A percentile compares a stretch with the other conserved stretches of the same genome.
phyloP scores from a whole-genome alignment of 2,113 vertebrate genomes.

The Tragelaphus scriptus region DNA sequence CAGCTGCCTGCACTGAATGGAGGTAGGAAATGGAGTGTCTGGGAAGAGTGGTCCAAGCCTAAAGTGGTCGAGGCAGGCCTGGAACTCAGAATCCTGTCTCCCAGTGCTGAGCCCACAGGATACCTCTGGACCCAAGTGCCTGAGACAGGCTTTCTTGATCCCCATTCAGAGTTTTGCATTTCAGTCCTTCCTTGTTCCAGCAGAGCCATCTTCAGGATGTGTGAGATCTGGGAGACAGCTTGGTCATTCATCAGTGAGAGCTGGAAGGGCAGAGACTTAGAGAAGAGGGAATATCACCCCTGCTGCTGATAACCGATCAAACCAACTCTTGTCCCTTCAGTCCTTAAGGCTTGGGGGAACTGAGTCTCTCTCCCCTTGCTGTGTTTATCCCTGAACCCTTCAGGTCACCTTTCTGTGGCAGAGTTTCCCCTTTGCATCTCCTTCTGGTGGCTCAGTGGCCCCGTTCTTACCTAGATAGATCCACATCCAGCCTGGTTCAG shows the following conservation, averaged over 20 bases:
- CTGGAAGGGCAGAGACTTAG: not conserved
- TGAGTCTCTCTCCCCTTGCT: not conserved
- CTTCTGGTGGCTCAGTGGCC: not conserved
- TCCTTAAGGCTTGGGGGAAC: not conserved
- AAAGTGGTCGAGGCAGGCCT: not conserved
- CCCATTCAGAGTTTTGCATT: not conserved
- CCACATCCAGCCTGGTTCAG: not conserved
- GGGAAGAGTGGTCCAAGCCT: not conserved
- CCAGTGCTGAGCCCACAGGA: not conserved
- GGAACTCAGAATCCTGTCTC: not conserved
- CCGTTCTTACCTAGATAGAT: not conserved
- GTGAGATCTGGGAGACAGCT: not conserved
- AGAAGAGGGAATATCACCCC: not conserved
- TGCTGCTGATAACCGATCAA: not conserved
- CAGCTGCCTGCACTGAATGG: not conserved
- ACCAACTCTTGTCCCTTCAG: rapidly evolving
- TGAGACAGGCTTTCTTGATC: not conserved
- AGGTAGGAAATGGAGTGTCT: not conserved
- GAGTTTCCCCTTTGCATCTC: not conserved
- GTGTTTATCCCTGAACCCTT: not conserved
- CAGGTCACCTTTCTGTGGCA: not conserved
- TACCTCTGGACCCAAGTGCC: not conserved
- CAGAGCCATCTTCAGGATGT: not conserved
- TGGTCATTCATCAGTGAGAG: not conserved
- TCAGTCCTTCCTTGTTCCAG: no score